Evolutionary conservation across 2,797 vertebrate genomes (phyloP).

Genomic region (Manis javanica): DNA sequence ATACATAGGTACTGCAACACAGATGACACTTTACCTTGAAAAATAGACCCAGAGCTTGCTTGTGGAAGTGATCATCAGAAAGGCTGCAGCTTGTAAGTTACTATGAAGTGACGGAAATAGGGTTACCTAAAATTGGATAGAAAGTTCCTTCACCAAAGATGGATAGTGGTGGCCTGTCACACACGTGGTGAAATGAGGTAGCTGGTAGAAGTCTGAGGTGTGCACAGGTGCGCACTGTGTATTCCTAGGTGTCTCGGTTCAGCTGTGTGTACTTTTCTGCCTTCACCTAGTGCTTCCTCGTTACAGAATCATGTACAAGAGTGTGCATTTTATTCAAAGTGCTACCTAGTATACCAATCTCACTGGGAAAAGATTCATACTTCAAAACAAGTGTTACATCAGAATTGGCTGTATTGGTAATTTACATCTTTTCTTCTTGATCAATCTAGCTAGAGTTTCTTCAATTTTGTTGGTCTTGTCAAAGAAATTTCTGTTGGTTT

Average conservation of each 20-base stretch:
- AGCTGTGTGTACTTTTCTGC: background rate
- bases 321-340: background rate
- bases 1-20: background rate
- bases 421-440: background rate
- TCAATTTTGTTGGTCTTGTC: background rate
- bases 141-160: background rate
- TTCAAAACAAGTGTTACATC: conserved; percentile 9
- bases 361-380: background rate
- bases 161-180: background rate
- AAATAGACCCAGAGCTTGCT: background rate
- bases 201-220: background rate
- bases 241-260: background rate
- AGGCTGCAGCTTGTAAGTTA: background rate
- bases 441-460: background rate
- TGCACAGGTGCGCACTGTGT: background rate
- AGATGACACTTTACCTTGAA: background rate
- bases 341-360: background rate
- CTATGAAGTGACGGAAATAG: background rate
- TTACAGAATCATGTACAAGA: background rate
- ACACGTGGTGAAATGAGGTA: background rate
- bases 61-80: background rate
- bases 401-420: background rate
- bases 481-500: background rate
- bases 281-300: background rate
- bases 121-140: background rate